Evolutionary conservation across 2,888 invertebrate genomes (phyloP).

Genomic region (Phania funesta): DNA sequence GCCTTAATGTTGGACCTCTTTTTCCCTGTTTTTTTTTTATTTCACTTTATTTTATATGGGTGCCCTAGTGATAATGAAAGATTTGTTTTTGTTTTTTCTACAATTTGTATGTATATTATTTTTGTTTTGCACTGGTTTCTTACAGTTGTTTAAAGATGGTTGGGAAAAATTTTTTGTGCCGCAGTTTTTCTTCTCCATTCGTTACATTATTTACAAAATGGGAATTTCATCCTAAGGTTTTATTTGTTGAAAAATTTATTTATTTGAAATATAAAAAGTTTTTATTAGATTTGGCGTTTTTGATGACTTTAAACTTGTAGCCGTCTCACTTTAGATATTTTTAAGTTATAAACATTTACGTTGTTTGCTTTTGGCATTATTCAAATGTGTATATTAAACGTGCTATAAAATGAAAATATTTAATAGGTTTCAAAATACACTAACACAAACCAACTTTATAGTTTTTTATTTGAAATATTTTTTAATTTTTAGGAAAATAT

Average conservation of each 20-base stretch:
- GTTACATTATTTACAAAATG: slow-evolving; percentile 27
- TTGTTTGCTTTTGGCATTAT: slow-evolving; percentile 9
- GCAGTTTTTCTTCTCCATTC: neutral
- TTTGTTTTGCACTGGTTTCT: slow-evolving; percentile 14
- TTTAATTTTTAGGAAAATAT: no score
- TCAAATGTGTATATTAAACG: neutral
- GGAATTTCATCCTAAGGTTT: neutral
- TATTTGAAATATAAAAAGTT: slow-evolving; percentile 21
- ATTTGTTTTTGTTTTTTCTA: slow-evolving; percentile 43
- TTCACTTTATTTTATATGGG: slow-evolving; percentile 54
- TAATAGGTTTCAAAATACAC: neutral
- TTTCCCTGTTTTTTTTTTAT: slow-evolving; percentile 17
- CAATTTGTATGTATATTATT: slow-evolving; percentile 42
- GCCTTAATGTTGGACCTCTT: no score
- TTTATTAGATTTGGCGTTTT: neutral
- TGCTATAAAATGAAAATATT: neutral
- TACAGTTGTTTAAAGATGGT: slow-evolving; percentile 55
- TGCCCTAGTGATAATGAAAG: slow-evolving; percentile 68
- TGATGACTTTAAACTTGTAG: neutral
- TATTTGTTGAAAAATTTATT: slow-evolving; percentile 3
- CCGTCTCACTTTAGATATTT: slow-evolving; percentile 22
- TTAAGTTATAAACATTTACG: neutral
- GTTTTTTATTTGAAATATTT: no score
- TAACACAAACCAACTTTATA: no score
- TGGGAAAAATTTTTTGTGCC: slow-evolving; percentile 34